Base-by-base conservation (phyloP, 1,140 invertebrate species). In the Pemphigus obesinymphae region DNA sequence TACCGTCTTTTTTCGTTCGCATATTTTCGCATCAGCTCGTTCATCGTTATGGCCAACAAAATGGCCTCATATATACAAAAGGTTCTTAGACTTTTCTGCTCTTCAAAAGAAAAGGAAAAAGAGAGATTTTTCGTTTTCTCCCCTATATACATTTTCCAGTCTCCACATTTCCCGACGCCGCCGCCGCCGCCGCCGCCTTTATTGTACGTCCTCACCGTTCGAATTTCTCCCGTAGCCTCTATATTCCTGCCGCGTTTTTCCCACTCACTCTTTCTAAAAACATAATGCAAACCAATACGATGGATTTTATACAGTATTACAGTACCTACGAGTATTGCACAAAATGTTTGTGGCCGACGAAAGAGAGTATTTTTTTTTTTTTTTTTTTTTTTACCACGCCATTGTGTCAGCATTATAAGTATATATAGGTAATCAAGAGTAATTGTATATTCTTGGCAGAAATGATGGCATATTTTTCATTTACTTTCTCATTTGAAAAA, bases 101-200 rank as follows among this genome's bases (percentile, higher is more conserved):
- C 63, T 66, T 66, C 63, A 66, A 66, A 66, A 66, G 29, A 66
- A 66, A 66, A 37, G 31, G 63, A 37, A n/a, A 66, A 40, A 66
- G 20, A 66, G 37, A 66, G 63, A 66, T 66, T 66, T 66, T 15
- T 1, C 31, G 63, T 37, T 13, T 66, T 29, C 15, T 20, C n/a
- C 13, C 58, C 58, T 61, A n/a, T n/a, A n/a, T n/a, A n/a, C n/a
- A n/a, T 31, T 26, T 29, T 26, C 17, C 13, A 20, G 4, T 50
- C 17, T 20, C 17, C 23, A 26, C 15, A 8, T 29, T 23, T 3
- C 53, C 5, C 61, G 13, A 11, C 43, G 43, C 43, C 8, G 43
- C 13, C 43, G 43, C 13, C 43, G 43, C 13, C 43, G 43, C 43
- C 31, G 31, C 20, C 15, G 31, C 31, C n/a, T 66, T 66, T 66